Percentiles rank a stretch among this genome's conserved stretches.
phyloP scores from a whole-genome alignment of 2,797 vertebrate genomes.

The Ptychadena robeensis region DNA sequence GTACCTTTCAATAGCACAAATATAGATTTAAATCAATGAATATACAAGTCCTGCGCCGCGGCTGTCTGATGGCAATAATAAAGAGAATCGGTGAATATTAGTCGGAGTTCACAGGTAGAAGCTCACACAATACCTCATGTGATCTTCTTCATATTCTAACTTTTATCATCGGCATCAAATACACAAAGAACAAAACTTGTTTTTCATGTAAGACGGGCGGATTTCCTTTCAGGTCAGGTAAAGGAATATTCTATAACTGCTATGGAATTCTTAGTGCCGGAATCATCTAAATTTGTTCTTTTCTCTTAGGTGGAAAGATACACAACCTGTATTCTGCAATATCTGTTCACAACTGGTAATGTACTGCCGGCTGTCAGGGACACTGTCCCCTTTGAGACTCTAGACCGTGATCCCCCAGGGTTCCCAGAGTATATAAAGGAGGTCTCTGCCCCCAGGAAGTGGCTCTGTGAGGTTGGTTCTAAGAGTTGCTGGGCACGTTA shows the following conservation, averaged over 20 bases:
- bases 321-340: neutral
- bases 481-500: too few species aligned
- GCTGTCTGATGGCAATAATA: neutral
- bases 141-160: conserved; percentile 36
- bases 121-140: conserved; percentile 26
- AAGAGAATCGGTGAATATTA: conserved; percentile 50
- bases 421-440: too few species aligned
- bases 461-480: too few species aligned
- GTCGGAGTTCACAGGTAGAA: neutral
- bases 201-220: conserved; percentile 6
- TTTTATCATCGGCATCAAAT: conserved; percentile 34
- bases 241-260: neutral
- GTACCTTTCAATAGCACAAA: neutral
- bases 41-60: neutral
- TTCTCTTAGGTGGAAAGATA: neutral
- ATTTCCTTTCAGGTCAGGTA: neutral
- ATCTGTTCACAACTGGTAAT: neutral
- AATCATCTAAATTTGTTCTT: neutral
- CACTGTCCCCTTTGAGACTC: too few species aligned
- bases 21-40: neutral
- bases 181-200: conserved; percentile 20
- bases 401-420: too few species aligned
- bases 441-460: too few species aligned
- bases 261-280: neutral
- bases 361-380: too few species aligned